A percentile compares a stretch with the other conserved stretches of the same genome.
Conservation (phyloP, 2,113 vertebrate genomes). For the Arizona elegans region DNA sequence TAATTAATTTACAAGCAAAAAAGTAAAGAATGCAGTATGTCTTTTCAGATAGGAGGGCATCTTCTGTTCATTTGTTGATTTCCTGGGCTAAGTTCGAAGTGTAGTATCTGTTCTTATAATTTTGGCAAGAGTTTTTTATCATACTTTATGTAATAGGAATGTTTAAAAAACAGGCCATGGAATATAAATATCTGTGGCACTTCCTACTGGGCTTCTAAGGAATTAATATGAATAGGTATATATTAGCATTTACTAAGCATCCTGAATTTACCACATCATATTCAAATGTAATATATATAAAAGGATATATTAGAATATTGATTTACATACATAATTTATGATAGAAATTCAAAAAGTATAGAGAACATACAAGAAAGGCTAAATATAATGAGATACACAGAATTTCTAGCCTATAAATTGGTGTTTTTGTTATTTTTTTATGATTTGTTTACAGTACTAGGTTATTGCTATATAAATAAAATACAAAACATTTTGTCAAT, state of each 20-base stretch:
- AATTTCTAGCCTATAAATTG: background rate
- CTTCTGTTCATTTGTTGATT: background rate
- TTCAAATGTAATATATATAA: background rate
- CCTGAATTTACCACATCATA: background rate
- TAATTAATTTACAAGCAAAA: background rate
- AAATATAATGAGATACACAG: slow-evolving; percentile 19
- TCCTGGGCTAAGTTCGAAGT: background rate
- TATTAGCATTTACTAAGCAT: background rate
- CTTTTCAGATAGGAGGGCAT: background rate
- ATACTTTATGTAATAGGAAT: background rate
- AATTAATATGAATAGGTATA: background rate
- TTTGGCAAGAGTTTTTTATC: background rate
- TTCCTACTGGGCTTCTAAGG: background rate
- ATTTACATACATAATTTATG: background rate
- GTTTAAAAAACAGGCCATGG: background rate
- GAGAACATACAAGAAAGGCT: slow-evolving; percentile 29
- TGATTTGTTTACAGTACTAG: slow-evolving; percentile 33
- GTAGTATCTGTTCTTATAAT: background rate
- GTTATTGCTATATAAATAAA: slow-evolving; percentile 1
- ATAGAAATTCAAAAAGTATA: slow-evolving; percentile 21
- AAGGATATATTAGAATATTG: background rate
- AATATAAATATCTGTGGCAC: background rate
- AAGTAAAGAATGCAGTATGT: background rate
- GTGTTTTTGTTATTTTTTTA: slow-evolving; percentile 39
- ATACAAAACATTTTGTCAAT: slow-evolving; percentile 45